Evolutionary conservation across 1,140 invertebrate species (phyloP).

Genomic region (Hyphantria cunea): DNA sequence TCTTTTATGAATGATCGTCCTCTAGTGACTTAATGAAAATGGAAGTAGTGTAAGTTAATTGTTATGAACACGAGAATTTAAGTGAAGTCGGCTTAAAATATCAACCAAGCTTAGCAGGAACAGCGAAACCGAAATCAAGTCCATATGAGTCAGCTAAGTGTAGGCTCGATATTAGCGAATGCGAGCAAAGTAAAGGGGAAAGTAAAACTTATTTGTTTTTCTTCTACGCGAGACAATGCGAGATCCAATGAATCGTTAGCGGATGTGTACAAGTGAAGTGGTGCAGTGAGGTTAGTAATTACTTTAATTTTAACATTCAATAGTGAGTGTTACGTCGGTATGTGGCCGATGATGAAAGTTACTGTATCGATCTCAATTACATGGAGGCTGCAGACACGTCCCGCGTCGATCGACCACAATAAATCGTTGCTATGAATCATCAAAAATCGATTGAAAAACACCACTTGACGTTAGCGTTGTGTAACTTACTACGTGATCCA

Average conservation of each 20-base stretch:
- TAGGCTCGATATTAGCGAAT: constrained; percentile 64
- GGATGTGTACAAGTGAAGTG: constrained; percentile 12
- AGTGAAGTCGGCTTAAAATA: constrained; percentile 32
- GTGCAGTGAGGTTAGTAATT: constrained; percentile 35
- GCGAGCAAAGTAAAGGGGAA: constrained; percentile 73
- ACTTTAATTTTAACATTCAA: constrained; percentile 56
- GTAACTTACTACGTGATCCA: constrained; percentile 73
- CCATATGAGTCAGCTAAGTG: constrained; percentile 64
- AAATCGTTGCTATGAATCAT: constrained; percentile 57
- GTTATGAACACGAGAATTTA: not conserved
- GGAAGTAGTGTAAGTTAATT: constrained; percentile 17
- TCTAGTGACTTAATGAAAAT: constrained; percentile 17
- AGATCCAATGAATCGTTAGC: constrained; percentile 39
- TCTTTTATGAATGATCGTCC: constrained; percentile 13
- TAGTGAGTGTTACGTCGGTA: constrained; percentile 53
- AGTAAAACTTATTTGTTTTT: constrained; percentile 75
- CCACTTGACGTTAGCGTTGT: constrained; percentile 69
- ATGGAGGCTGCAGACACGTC: constrained; percentile 47
- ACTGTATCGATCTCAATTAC: constrained; percentile 56
- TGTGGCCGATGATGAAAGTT: constrained; percentile 63
- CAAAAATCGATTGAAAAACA: constrained; percentile 62
- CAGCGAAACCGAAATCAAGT: constrained; percentile 72
- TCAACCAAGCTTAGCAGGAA: constrained; percentile 41
- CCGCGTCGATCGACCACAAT: constrained; percentile 42
- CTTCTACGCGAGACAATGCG: constrained; percentile 48